These are phyloP conservation scores for Melieria picta DNA, from an alignment of 2,888 invertebrate species.

Conservation along the genomic window DNA sequence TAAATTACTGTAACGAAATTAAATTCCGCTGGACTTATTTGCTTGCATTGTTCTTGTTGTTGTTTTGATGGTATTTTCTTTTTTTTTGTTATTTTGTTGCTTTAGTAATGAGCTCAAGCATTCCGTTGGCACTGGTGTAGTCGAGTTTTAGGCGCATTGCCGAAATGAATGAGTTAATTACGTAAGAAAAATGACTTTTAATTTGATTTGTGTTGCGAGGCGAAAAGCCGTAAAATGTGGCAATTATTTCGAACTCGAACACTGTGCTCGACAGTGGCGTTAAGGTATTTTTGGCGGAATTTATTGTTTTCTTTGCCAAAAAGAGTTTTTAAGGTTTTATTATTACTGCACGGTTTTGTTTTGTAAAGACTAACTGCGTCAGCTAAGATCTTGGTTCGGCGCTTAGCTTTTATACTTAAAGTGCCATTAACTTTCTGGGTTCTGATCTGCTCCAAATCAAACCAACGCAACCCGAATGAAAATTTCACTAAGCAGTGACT, in stretches of 20 bases:
- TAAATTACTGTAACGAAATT: conserved; percentile 35
- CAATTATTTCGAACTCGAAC: conserved; percentile 12
- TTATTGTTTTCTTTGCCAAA: no score
- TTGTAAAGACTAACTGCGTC: no score
- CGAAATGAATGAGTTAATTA: conserved; percentile 41
- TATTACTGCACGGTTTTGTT: no score
- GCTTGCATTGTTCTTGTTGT: not conserved
- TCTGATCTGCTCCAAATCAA: no score
- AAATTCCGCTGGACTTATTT: conserved; percentile 31
- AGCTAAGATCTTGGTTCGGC: no score
- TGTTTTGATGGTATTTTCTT: not conserved
- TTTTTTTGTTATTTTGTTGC: not conserved
- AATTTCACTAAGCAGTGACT: no score
- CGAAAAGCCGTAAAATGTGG: conserved; percentile 14
- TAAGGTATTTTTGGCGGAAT: no score
- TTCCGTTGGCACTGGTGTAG: not conserved
- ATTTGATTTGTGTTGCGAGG: conserved; percentile 33
- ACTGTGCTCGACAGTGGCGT: no score
- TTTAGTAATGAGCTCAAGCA: conserved; percentile 18
- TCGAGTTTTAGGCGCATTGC: conserved; percentile 20
- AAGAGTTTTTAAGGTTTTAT: no score
- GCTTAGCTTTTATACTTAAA: no score
- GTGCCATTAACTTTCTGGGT: no score
- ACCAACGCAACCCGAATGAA: no score
- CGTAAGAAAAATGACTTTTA: conserved; percentile 40